Percentiles rank a stretch among this genome's conserved stretches.
phyloP scores from a whole-genome alignment of 2,888 invertebrate genomes.

The Cyclophora albipunctata region DNA sequence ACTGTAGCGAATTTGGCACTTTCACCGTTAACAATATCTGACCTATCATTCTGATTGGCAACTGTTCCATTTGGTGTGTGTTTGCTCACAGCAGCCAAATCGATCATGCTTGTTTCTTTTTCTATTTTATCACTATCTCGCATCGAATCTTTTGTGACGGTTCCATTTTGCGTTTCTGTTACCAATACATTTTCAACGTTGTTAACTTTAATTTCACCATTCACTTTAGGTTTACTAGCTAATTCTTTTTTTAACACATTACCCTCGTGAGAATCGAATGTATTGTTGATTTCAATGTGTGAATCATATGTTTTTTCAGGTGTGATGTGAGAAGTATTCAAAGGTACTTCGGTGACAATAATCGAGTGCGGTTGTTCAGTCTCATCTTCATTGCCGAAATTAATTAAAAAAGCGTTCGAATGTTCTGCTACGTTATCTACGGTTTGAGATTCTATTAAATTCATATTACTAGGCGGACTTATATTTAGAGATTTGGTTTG shows the following conservation, averaged over 20 bases:
- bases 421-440: slow-evolving; percentile 38
- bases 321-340: slow-evolving; percentile 37
- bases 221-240: slow-evolving; percentile 20
- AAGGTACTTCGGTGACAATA: slow-evolving; percentile 55
- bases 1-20: slow-evolving; percentile 59
- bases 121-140: no score
- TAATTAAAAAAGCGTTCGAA: slow-evolving; percentile 39
- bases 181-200: slow-evolving; percentile 7
- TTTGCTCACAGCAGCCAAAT: no score
- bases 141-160: no score
- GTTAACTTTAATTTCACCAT: slow-evolving; percentile 16
- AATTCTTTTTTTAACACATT: slow-evolving; percentile 11
- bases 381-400: slow-evolving; percentile 54
- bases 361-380: slow-evolving; percentile 67
- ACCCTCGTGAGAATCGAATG: slow-evolving; percentile 37
- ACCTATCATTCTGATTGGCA: slow-evolving; percentile 11
- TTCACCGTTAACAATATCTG: slow-evolving; percentile 37
- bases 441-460: slow-evolving; percentile 58
- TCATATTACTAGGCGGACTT: slow-evolving; percentile 46
- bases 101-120: no score
- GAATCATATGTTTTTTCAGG: slow-evolving; percentile 40
- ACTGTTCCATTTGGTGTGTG: not conserved
- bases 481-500: slow-evolving; percentile 31
- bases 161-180: not conserved
- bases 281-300: slow-evolving; percentile 29